phyloP scores from a whole-genome alignment of 2,888 invertebrate genomes.

The Andrena trimmerana region DNA sequence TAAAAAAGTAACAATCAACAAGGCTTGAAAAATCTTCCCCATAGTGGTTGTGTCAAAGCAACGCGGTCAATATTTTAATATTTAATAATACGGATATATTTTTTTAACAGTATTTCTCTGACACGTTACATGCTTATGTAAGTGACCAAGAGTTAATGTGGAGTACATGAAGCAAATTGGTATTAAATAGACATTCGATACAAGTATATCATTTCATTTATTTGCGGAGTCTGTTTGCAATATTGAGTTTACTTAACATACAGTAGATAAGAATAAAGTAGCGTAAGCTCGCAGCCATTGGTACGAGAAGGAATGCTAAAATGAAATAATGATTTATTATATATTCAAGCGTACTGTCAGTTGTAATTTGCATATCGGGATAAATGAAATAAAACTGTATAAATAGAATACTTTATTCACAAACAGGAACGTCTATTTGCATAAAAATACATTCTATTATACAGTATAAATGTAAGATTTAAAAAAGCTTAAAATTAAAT shows the following conservation, averaged over 20 bases:
- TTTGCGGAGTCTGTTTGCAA: slow-evolving; percentile 2
- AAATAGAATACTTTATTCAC: slow-evolving; percentile 60
- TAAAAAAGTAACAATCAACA: slow-evolving; percentile 47
- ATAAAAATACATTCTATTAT: slow-evolving; percentile 66
- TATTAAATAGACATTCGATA: neutral
- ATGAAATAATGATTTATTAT: neutral
- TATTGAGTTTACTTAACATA: slow-evolving; percentile 23
- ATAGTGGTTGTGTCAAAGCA: slow-evolving; percentile 18
- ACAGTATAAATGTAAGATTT: slow-evolving; percentile 32
- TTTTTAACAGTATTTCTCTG: neutral
- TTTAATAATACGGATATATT: no score
- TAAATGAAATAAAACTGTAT: slow-evolving; percentile 14
- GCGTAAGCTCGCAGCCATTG: neutral
- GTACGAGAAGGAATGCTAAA: neutral
- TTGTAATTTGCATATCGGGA: neutral
- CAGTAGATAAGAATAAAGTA: slow-evolving; percentile 7
- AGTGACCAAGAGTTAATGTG: neutral
- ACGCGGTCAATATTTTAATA: neutral
- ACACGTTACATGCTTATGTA: neutral
- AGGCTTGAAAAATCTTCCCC: slow-evolving; percentile 9
- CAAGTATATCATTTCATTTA: neutral
- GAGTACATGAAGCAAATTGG: neutral
- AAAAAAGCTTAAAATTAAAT: slow-evolving; percentile 21
- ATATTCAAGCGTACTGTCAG: neutral
- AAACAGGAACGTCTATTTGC: slow-evolving; percentile 47